Evolutionary conservation across 30 jellyfish, hydroid and myxozoan species (phyloP).

Genomic region (Haliclystus octoradiatus): DNA sequence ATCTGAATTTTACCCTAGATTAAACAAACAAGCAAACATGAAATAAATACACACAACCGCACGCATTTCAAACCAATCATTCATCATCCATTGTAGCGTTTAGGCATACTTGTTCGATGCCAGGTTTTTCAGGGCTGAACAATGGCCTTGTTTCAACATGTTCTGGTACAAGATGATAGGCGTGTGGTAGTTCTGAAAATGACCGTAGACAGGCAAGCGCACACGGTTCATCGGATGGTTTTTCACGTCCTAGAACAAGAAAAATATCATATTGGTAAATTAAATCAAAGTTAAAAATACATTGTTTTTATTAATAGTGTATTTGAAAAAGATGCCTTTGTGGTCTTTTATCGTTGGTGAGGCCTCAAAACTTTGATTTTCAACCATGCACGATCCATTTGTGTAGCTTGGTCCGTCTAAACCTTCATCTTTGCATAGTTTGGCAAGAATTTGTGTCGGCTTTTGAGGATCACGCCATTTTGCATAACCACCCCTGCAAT

Average conservation of each 20-base stretch:
- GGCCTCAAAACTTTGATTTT: constrained; percentile 36
- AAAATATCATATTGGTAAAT: background rate
- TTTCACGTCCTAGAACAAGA: constrained; percentile 53
- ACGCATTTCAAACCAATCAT: background rate
- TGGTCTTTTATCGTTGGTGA: constrained; percentile 44
- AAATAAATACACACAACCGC: background rate
- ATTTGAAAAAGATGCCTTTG: constrained; percentile 50
- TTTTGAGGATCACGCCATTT: constrained; percentile 95
- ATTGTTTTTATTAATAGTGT: too few relatives aligned
- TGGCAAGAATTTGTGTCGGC: constrained; percentile 78
- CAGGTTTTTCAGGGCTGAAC: constrained; percentile 80
- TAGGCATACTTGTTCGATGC: constrained; percentile 79
- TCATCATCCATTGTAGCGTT: too few relatives aligned
- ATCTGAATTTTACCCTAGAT: constrained; percentile 77
- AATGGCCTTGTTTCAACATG: constrained; percentile 88
- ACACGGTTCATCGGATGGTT: constrained; percentile 82
- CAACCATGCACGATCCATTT: constrained; percentile 50
- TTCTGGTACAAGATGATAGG: constrained; percentile 84
- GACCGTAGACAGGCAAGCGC: constrained; percentile 79
- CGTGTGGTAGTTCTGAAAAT: constrained; percentile 71
- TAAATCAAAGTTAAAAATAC: background rate
- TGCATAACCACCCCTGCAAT: constrained; percentile 74
- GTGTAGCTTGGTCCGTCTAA: constrained; percentile 68
- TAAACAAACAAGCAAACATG: background rate
- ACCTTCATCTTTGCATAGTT: constrained; percentile 77